These are phyloP conservation scores for Vireo griseus DNA, from an alignment of 2,797 vertebrate genomes.

Conservation along the genomic window DNA sequence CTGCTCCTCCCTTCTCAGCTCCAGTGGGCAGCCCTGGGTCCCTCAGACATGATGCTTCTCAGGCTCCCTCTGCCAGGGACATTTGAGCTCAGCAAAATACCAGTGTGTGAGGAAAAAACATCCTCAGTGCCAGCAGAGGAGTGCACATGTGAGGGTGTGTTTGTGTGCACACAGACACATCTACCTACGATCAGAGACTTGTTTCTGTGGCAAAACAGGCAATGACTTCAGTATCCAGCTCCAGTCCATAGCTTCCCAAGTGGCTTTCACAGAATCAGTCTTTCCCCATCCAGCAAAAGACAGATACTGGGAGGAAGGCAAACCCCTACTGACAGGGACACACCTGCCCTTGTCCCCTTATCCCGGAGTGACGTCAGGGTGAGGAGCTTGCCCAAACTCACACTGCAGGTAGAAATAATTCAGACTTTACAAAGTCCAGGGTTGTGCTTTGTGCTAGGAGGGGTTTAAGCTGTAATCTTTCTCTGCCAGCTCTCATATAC, in stretches of 20 bases:
- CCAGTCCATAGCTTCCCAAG: neutral
- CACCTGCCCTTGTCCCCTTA: neutral
- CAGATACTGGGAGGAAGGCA: neutral
- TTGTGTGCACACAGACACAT: neutral
- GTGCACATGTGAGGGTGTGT: accelerated
- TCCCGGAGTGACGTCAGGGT: accelerated
- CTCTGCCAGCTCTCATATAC: neutral
- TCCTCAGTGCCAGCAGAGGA: neutral
- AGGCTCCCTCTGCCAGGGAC: neutral
- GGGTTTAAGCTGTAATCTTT: neutral
- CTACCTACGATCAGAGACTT: accelerated
- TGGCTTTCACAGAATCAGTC: neutral
- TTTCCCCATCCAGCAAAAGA: neutral
- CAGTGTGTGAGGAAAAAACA: neutral
- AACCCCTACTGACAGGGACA: neutral
- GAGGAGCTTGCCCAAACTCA: neutral
- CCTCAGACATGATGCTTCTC: neutral
- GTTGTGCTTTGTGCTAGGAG: neutral
- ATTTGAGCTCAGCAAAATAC: neutral
- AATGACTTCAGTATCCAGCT: neutral
- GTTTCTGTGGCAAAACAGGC: neutral
- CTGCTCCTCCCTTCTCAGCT: neutral
- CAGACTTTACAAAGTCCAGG: neutral
- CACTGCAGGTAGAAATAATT: neutral
- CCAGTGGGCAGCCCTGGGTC: neutral